Evolutionary conservation across 2,888 invertebrate species (phyloP).

Genomic region (Cephonodes hylas): DNA sequence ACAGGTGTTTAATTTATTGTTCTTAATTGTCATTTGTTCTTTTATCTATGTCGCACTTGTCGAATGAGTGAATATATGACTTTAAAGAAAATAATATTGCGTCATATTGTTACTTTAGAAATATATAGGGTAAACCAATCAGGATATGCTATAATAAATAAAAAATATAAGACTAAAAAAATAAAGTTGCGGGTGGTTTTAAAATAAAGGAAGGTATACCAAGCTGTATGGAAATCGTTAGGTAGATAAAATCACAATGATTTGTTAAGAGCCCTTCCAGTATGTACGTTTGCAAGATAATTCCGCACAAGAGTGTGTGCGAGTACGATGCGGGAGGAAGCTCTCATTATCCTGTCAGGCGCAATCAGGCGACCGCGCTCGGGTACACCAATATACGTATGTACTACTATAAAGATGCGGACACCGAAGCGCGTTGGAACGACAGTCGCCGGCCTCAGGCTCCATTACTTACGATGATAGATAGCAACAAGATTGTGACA

Average conservation of each 20-base stretch:
- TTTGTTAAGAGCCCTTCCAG: conserved; percentile 58
- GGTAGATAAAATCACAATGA: conserved; percentile 2
- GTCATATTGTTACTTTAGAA: not conserved
- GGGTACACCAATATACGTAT: conserved; percentile 37
- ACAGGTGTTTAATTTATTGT: not conserved
- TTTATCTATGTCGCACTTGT: not conserved
- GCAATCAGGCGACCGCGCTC: conserved; percentile 64
- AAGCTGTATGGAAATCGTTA: not conserved
- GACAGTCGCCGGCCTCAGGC: conserved; percentile 30
- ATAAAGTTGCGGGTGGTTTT: not conserved
- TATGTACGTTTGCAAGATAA: conserved; percentile 48
- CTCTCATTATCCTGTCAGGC: conserved; percentile 76
- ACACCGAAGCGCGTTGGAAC: conserved; percentile 36
- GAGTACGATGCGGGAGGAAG: conserved; percentile 74
- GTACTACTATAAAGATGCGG: conserved; percentile 42
- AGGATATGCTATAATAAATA: no score
- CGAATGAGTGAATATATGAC: not conserved
- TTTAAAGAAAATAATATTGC: not conserved
- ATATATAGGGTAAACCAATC: no score
- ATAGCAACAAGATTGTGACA: conserved; percentile 22
- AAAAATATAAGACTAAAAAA: no score
- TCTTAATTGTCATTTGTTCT: not conserved
- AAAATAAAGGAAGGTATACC: not conserved
- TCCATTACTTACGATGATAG: conserved; percentile 28
- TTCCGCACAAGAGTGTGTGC: conserved; percentile 62